Conservation (phyloP, 2,888 invertebrate species). For the Agrochola lychnidis region DNA sequence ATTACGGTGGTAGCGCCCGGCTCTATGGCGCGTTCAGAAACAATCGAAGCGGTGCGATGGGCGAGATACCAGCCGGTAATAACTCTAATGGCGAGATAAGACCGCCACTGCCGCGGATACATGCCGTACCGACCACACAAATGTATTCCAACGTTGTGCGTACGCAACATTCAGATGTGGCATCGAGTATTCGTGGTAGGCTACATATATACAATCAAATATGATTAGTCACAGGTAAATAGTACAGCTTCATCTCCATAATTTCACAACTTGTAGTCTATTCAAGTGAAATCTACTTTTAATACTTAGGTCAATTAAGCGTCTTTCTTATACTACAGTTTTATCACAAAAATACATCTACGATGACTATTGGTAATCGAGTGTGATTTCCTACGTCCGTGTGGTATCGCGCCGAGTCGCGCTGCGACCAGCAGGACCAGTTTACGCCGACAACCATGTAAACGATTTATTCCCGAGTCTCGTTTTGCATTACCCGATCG, state of each 20-base stretch:
- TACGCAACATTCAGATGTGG: conserved; percentile 80
- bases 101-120: conserved; percentile 83
- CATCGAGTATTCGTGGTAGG: conserved; percentile 60
- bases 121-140: conserved; percentile 76
- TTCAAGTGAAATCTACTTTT: not conserved
- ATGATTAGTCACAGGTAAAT: not conserved
- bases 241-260: not conserved
- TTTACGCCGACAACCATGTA: conserved; percentile 91
- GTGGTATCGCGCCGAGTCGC: conserved; percentile 70
- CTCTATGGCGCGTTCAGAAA: conserved; percentile 87
- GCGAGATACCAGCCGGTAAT: conserved; percentile 89
- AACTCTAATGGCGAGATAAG: conserved; percentile 90
- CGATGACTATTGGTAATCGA: conserved; percentile 70
- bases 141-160: conserved; percentile 77
- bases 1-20: conserved; percentile 87
- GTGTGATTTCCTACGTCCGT: conserved; percentile 82
- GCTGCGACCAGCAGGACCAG: conserved; percentile 85
- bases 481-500: conserved; percentile 90
- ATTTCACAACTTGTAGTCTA: not conserved
- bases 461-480: conserved; percentile 90
- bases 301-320: not conserved
- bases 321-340: not conserved
- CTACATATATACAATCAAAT: not conserved
- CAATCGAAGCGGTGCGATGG: conserved; percentile 90
- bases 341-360: conserved; percentile 53